These are phyloP conservation scores for Eustalomyia histrio DNA, from an alignment of 2,888 invertebrate genomes.

Conservation along the genomic window DNA sequence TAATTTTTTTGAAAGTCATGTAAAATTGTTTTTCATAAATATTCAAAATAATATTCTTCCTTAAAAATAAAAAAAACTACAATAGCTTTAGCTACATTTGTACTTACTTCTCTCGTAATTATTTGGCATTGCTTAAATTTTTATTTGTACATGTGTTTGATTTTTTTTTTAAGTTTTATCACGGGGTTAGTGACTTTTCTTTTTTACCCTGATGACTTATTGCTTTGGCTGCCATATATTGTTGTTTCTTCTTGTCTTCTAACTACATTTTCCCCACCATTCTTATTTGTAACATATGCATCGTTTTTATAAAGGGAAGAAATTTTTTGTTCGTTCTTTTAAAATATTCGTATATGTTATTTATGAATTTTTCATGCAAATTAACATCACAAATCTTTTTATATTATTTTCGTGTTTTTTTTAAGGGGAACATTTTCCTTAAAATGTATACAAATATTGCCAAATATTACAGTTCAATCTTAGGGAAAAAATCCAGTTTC, in stretches of 20 bases:
- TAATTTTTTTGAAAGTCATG: neutral
- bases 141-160: neutral
- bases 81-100: constrained; percentile 13
- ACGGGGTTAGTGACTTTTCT: constrained; percentile 58
- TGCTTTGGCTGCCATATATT: constrained; percentile 57
- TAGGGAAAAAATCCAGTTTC: constrained; percentile 11
- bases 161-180: constrained; percentile 40
- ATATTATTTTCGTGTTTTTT: neutral
- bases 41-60: neutral
- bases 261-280: constrained; percentile 15
- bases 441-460: constrained; percentile 29
- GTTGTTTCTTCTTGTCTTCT: constrained; percentile 33
- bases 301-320: constrained; percentile 3
- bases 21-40: neutral
- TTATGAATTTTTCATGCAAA: constrained; percentile 66
- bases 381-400: constrained; percentile 57
- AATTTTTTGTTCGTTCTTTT: constrained; percentile 13
- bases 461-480: constrained; percentile 22
- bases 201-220: constrained; percentile 58
- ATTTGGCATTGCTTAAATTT: neutral
- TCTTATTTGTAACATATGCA: constrained; percentile 61
- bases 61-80: neutral
- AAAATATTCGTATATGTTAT: constrained; percentile 60
- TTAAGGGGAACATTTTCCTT: constrained; percentile 14
- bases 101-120: neutral